These are phyloP conservation scores for Spilarctia lutea DNA, from an alignment of 2,888 invertebrate species.

Conservation along the genomic window DNA sequence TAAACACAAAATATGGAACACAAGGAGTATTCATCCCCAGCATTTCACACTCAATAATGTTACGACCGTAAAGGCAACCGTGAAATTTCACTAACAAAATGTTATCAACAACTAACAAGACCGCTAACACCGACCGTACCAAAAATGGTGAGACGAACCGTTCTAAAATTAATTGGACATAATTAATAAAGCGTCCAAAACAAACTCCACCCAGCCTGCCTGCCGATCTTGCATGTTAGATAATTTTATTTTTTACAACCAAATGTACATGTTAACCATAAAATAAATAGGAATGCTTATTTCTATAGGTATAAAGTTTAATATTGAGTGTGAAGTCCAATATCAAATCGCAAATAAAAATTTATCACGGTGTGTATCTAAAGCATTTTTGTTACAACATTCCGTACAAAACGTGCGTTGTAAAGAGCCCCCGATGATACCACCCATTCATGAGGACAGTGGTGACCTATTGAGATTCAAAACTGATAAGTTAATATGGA, in stretches of 20 bases:
- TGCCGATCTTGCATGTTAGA: slow-evolving; percentile 74
- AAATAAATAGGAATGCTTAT: slow-evolving; percentile 36
- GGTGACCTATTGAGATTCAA: slow-evolving; percentile 85
- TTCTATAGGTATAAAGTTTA: slow-evolving; percentile 43
- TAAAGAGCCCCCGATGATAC: slow-evolving; percentile 85
- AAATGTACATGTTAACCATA: slow-evolving; percentile 32
- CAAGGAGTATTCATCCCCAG: background rate
- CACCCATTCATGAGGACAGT: slow-evolving; percentile 86
- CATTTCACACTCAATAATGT: slow-evolving; percentile 2
- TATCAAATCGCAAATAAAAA: slow-evolving; percentile 58
- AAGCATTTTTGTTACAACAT: slow-evolving; percentile 85
- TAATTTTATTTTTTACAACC: slow-evolving; percentile 75
- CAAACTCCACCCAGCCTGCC: slow-evolving; percentile 80
- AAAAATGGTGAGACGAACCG: slow-evolving; percentile 75
- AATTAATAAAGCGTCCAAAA: slow-evolving; percentile 85
- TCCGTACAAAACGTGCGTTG: slow-evolving; percentile 86
- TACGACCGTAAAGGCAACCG: slow-evolving; percentile 14
- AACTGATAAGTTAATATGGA: slow-evolving; percentile 67
- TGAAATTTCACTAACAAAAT: slow-evolving; percentile 37
- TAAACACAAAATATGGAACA: background rate
- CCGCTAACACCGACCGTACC: slow-evolving; percentile 62
- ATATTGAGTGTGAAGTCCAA: slow-evolving; percentile 32
- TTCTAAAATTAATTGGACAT: slow-evolving; percentile 84
- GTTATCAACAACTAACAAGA: slow-evolving; percentile 51
- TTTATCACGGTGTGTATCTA: slow-evolving; percentile 81